These are phyloP conservation scores for Hoplodrina blanda DNA, from an alignment of 2,888 invertebrate species.

Conservation along the genomic window DNA sequence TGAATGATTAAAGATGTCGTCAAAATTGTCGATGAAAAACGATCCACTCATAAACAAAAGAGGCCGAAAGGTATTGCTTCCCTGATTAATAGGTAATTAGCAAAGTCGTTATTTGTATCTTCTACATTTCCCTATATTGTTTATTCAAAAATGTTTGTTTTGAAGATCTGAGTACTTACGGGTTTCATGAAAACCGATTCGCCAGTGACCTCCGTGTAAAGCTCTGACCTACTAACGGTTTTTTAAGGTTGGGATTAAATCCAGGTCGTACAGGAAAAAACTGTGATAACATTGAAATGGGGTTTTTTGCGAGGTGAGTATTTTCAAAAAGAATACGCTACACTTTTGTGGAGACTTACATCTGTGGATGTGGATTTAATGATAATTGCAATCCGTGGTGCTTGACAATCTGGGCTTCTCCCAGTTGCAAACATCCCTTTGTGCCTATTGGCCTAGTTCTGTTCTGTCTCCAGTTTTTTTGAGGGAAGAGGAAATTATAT, in stretches of 20 bases:
- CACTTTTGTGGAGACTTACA: background rate
- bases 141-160: conserved; percentile 27
- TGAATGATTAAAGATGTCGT: conserved; percentile 55
- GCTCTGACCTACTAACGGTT: conserved; percentile 38
- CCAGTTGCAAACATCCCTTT: too few species aligned
- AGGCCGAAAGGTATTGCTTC: conserved; percentile 58
- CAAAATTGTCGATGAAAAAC: conserved; percentile 64
- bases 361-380: background rate
- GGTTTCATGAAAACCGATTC: conserved; percentile 19
- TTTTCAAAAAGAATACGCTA: background rate
- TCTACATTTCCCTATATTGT: conserved; percentile 39
- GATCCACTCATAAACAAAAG: conserved; percentile 56
- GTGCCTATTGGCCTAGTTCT: too few species aligned
- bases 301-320: conserved; percentile 18
- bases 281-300: conserved; percentile 34
- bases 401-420: too few species aligned
- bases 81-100: conserved; percentile 65
- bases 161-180: background rate
- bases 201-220: background rate
- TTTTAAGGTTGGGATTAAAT: conserved; percentile 20
- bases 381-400: too few species aligned
- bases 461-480: too few species aligned
- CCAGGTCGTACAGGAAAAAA: conserved; percentile 36
- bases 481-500: too few species aligned
- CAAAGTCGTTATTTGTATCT: conserved; percentile 42